These are phyloP conservation scores for Stramonita haemastoma DNA, from an alignment of 2,888 invertebrate genomes.

Conservation along the genomic window DNA sequence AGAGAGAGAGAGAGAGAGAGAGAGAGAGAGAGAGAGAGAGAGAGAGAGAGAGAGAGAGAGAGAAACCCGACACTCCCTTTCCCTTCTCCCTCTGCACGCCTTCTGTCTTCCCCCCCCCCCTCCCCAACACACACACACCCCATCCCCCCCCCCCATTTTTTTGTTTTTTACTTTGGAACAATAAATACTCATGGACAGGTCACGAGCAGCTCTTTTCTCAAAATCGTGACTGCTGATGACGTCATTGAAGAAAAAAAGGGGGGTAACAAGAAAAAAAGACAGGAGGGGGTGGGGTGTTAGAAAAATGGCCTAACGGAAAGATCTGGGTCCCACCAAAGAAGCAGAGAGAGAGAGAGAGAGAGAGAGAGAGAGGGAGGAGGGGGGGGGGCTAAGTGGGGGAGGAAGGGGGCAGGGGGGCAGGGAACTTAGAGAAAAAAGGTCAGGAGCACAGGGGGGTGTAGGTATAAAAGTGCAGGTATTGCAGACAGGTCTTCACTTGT, in stretches of 20 bases:
- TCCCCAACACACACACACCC: background rate
- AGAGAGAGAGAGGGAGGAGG: background rate
- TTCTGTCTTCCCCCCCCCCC: background rate
- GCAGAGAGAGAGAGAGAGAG: background rate
- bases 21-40: background rate
- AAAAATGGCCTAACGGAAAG: background rate
- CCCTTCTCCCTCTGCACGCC: background rate
- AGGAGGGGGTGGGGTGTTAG: background rate
- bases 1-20: background rate
- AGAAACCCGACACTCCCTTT: background rate
- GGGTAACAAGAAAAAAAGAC: background rate
- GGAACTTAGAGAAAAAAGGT: background rate
- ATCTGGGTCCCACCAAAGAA: background rate
- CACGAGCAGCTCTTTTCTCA: background rate
- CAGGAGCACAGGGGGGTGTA: background rate
- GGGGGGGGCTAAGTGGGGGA: background rate
- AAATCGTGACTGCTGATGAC: constrained; percentile 13
- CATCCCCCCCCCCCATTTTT: background rate
- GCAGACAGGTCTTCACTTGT: background rate
- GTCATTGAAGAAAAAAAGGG: background rate
- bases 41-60: background rate
- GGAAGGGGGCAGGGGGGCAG: background rate
- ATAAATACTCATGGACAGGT: background rate
- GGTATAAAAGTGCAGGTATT: background rate
- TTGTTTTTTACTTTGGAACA: background rate